Evolutionary conservation across 2,888 invertebrate genomes (phyloP).

Genomic region (Galerucella calmariensis): DNA sequence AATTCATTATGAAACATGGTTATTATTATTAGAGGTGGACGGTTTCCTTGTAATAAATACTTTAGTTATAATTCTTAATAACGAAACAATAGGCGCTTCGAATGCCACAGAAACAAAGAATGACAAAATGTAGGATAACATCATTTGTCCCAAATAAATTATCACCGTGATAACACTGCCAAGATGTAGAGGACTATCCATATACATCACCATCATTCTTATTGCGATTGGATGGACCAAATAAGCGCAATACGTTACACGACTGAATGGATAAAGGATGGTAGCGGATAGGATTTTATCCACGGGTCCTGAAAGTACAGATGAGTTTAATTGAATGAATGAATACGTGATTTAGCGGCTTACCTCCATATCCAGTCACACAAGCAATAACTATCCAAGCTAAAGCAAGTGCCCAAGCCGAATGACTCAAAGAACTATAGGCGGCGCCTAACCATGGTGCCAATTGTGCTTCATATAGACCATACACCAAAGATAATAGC

Average conservation of each 20-base stretch:
- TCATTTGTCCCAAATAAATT: constrained; percentile 84
- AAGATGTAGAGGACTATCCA: constrained; percentile 85
- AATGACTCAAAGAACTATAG: constrained; percentile 84
- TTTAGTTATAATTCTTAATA: constrained; percentile 72
- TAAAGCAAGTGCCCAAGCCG: constrained; percentile 83
- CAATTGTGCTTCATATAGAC: constrained; percentile 78
- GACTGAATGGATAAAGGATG: constrained; percentile 83
- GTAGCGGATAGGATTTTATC: constrained; percentile 80
- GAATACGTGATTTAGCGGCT: too few species aligned
- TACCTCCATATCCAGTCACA: constrained; percentile 85
- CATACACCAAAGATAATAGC: constrained; percentile 80
- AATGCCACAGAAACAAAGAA: constrained; percentile 84
- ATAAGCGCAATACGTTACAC: constrained; percentile 89
- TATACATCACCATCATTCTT: constrained; percentile 81
- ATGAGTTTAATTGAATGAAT: constrained; percentile 7
- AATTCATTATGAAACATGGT: not conserved
- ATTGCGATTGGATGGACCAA: constrained; percentile 86
- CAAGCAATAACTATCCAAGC: constrained; percentile 89
- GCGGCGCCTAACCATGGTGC: constrained; percentile 77
- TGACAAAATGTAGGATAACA: constrained; percentile 80
- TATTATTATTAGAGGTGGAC: not conserved
- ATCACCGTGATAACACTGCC: constrained; percentile 82
- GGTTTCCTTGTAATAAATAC: constrained; percentile 50
- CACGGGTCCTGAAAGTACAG: constrained; percentile 69
- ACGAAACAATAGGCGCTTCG: constrained; percentile 86